phyloP scores from a whole-genome alignment of 2,888 invertebrate species.

The Exephanes ischioxanthus region DNA sequence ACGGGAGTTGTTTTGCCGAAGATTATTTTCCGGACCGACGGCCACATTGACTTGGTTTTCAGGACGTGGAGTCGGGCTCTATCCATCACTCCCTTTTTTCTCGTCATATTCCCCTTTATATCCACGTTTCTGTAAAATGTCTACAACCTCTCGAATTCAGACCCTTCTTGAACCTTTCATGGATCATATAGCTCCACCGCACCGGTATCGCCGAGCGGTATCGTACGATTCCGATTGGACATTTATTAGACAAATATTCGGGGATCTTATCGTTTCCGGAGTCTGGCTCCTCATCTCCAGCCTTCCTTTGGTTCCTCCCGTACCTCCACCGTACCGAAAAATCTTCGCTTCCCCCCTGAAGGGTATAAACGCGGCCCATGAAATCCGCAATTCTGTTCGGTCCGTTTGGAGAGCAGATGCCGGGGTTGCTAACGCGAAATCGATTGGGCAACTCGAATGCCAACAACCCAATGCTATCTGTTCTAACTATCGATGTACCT shows the following conservation, averaged over 20 bases:
- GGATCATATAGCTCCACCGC: constrained; percentile 15
- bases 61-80: constrained; percentile 70
- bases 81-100: constrained; percentile 55
- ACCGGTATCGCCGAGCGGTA: constrained; percentile 19
- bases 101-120: constrained; percentile 45
- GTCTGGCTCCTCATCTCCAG: constrained; percentile 39
- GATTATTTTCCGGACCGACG: constrained; percentile 83
- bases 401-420: constrained; percentile 3
- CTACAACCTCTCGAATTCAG: constrained; percentile 33
- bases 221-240: constrained; percentile 70
- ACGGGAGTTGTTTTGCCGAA: constrained; percentile 79
- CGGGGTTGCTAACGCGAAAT: constrained; percentile 52
- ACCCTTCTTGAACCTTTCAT: constrained; percentile 22
- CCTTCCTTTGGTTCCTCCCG: constrained; percentile 10
- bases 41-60: constrained; percentile 73
- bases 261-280: constrained; percentile 69
- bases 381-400: constrained; percentile 29
- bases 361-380: constrained; percentile 49
- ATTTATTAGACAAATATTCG: constrained; percentile 80
- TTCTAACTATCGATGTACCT: constrained; percentile 32
- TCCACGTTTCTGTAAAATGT: constrained; percentile 27
- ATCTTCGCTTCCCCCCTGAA: constrained; percentile 8
- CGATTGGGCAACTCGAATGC: constrained; percentile 32
- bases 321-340: constrained; percentile 13
- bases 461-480: constrained; percentile 9